phyloP scores from a whole-genome alignment of 1,140 invertebrate species.

The Aphaenogaster ashmeadi region DNA sequence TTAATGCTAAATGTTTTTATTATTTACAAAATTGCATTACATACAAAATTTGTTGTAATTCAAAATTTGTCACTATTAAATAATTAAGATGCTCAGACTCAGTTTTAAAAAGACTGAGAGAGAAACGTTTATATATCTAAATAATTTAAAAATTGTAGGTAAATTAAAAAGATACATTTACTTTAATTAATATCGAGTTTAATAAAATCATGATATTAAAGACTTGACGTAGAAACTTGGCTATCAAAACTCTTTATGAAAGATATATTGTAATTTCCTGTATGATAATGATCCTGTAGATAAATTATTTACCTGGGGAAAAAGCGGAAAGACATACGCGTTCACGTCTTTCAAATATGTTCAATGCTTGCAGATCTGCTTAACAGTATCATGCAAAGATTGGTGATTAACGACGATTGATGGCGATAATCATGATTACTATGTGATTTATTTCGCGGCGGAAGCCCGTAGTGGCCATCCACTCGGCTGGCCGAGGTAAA shows the following conservation, averaged over 20 bases:
- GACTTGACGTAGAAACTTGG: neutral
- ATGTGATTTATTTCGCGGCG: conserved; percentile 34
- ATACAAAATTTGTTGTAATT: neutral
- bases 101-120: neutral
- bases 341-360: neutral
- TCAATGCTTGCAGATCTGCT: neutral
- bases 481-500: conserved; percentile 10
- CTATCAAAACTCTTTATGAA: neutral
- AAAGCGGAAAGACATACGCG: neutral
- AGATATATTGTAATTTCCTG: neutral
- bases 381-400: neutral
- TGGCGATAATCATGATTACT: conserved; percentile 28
- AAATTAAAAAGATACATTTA: conserved; percentile 1
- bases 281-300: neutral
- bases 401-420: conserved; percentile 37
- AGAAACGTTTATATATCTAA: neutral
- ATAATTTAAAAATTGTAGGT: conserved; percentile 8
- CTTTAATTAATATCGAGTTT: neutral
- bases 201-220: neutral
- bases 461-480: conserved; percentile 13
- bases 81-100: neutral
- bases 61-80: conserved; percentile 1
- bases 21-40: neutral
- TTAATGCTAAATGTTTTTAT: neutral
- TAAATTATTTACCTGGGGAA: neutral